A percentile compares a stretch with the other conserved stretches of the same genome.
These are phyloP conservation scores for Cataglyphis hispanica DNA, from an alignment of 1,140 invertebrate species.

Conservation along the genomic window DNA sequence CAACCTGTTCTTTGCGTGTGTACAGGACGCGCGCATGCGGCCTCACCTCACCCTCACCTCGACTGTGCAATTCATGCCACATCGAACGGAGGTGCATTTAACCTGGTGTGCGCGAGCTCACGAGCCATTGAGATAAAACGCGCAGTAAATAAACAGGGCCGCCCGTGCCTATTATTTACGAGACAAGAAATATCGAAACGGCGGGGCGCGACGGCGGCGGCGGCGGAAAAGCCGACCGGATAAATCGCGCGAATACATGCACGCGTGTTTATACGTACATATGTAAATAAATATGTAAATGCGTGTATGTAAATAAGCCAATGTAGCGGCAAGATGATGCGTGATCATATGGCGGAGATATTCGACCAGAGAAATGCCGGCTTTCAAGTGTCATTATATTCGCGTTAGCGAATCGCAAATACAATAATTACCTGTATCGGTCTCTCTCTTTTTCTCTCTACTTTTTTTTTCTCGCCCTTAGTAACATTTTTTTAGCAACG, in stretches of 20 bases:
- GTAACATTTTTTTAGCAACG: no score
- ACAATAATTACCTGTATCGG: constrained; percentile 23
- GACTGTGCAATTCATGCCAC: constrained; percentile 47
- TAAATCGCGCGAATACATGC: constrained; percentile 24
- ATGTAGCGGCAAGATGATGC: constrained; percentile 55
- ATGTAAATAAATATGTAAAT: not conserved
- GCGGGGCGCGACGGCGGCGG: no score
- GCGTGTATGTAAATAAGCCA: not conserved
- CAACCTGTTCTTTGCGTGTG: constrained; percentile 59
- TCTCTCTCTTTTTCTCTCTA: constrained; percentile 6
- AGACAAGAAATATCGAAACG: constrained; percentile 61
- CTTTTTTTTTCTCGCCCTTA: not conserved
- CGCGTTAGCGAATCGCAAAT: constrained; percentile 65
- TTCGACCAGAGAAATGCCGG: constrained; percentile 59
- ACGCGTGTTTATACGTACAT: not conserved
- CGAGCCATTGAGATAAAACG: constrained; percentile 68
- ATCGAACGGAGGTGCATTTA: constrained; percentile 58
- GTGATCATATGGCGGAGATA: constrained; percentile 63
- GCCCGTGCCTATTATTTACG: constrained; percentile 68
- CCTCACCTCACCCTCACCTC: not conserved
- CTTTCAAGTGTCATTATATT: constrained; percentile 77
- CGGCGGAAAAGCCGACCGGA: not conserved
- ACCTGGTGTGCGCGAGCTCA: constrained; percentile 26
- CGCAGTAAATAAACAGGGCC: constrained; percentile 68
- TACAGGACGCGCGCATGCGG: constrained; percentile 15